These are phyloP conservation scores for Egretta garzetta DNA, from an alignment of 2,113 vertebrate genomes.

Conservation along the genomic window DNA sequence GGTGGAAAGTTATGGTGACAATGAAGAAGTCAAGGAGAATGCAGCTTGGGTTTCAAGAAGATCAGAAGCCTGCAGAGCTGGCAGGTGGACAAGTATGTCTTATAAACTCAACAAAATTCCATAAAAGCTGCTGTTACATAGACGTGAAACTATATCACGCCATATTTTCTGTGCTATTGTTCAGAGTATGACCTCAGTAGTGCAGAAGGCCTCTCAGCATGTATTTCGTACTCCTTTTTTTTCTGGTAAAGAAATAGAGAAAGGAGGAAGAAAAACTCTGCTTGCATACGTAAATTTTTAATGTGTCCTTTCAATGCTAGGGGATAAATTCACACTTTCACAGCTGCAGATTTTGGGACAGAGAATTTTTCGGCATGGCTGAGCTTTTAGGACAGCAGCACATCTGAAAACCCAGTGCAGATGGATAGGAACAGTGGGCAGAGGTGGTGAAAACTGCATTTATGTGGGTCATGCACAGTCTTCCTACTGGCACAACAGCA, in stretches of 20 bases:
- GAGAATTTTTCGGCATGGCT: background rate
- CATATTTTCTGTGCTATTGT: background rate
- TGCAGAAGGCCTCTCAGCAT: background rate
- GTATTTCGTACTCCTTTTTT: background rate
- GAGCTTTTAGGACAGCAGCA: background rate
- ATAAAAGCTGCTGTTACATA: background rate
- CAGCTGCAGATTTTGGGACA: background rate
- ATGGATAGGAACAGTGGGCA: background rate
- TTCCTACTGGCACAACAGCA: background rate
- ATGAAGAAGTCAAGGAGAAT: constrained; percentile 2
- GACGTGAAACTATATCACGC: background rate
- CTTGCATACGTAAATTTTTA: background rate
- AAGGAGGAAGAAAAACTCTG: background rate
- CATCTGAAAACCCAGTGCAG: background rate
- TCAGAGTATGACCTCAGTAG: background rate
- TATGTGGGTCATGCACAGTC: background rate
- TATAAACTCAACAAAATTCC: constrained; percentile 22
- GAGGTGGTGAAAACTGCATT: background rate
- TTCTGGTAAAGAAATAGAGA: background rate
- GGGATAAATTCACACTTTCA: background rate
- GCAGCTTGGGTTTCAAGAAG: constrained; percentile 6
- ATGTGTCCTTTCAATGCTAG: background rate
- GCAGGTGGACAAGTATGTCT: background rate
- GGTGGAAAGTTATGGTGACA: background rate
- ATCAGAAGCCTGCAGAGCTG: constrained; percentile 24